Percentiles rank a stretch among this genome's conserved stretches.
phyloP scores from a whole-genome alignment of 2,888 invertebrate species.

The Philonicus albiceps region DNA sequence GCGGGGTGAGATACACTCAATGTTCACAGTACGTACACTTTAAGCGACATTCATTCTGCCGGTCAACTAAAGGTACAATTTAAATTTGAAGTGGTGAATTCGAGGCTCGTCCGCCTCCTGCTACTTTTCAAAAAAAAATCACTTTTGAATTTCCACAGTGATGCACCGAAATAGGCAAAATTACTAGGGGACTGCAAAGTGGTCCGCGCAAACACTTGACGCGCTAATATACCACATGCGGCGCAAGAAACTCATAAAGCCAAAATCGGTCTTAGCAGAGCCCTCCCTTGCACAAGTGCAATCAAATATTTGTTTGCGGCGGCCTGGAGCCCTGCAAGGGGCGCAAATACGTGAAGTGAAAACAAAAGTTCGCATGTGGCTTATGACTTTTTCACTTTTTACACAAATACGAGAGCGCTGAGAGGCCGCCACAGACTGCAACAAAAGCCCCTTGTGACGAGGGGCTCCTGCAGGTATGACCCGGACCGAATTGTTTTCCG shows the following conservation, averaged over 20 bases:
- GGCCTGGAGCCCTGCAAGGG: not conserved
- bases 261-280: not conserved
- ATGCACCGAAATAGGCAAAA: not conserved
- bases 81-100: not conserved
- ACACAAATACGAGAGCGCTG: not conserved
- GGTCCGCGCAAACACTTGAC: slow-evolving; percentile 44
- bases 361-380: slow-evolving; percentile 37
- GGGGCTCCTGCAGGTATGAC: not conserved
- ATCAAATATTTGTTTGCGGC: slow-evolving; percentile 16
- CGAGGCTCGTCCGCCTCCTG: not conserved
- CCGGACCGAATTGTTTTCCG: not conserved
- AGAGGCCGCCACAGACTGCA: not conserved
- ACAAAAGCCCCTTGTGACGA: not conserved
- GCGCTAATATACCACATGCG: slow-evolving; percentile 47
- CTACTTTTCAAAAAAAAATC: not conserved
- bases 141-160: not conserved
- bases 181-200: slow-evolving; percentile 41
- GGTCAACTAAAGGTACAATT: not conserved
- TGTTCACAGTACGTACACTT: not conserved
- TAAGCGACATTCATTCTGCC: not conserved
- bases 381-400: slow-evolving; percentile 28
- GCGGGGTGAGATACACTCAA: not conserved
- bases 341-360: not conserved
- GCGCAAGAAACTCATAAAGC: slow-evolving; percentile 41
- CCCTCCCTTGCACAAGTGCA: not conserved